phyloP scores from a whole-genome alignment of 2,797 vertebrate species.

The Meda fulgida region DNA sequence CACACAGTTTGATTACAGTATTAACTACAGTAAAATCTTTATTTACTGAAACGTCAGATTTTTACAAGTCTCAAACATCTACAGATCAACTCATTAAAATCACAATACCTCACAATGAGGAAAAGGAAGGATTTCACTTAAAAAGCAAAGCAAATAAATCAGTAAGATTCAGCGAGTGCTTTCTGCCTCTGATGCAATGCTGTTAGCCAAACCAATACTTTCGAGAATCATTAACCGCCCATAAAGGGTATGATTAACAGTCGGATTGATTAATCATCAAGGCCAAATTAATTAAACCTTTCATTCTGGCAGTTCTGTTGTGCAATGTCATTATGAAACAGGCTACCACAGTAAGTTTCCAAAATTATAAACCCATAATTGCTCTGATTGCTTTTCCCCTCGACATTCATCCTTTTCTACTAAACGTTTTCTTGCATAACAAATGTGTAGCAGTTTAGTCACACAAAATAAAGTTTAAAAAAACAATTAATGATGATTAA shows the following conservation, averaged over 20 bases:
- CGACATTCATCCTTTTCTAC: neutral
- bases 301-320: neutral
- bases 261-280: neutral
- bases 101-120: neutral
- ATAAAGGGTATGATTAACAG: neutral
- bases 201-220: neutral
- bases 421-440: neutral
- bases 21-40: neutral
- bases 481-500: neutral
- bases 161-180: neutral
- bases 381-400: no score
- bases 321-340: neutral
- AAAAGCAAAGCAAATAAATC: conserved; percentile 4
- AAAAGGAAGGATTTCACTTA: neutral
- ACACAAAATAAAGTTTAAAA: neutral
- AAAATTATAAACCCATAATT: neutral
- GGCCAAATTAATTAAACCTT: neutral
- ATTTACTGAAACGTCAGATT: neutral
- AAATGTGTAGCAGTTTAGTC: neutral
- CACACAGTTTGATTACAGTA: neutral
- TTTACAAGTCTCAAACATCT: neutral
- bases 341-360: no score
- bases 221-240: conserved; percentile 12
- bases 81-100: neutral
- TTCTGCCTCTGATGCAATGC: neutral